Conservation (phyloP, 2,797 vertebrate genomes). For the Tenualosa thibaudeaui region DNA sequence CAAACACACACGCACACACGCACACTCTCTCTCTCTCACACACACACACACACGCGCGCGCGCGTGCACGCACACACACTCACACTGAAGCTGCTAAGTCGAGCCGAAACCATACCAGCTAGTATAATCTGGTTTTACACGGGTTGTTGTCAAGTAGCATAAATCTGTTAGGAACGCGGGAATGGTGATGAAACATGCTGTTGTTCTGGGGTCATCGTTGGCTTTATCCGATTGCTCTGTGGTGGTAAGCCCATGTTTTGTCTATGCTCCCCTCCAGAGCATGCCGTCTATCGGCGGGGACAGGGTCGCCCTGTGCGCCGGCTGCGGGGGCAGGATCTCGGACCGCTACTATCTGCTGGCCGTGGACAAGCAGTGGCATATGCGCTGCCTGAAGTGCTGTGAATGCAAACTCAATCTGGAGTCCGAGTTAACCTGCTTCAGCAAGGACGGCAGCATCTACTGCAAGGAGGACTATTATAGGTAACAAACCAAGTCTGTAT, state of each 20-base stretch:
- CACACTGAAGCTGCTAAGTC: neutral
- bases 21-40: too few species aligned
- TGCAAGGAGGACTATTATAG: constrained; percentile 99
- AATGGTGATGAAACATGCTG: neutral
- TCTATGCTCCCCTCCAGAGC: constrained; percentile 70
- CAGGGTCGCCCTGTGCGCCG: constrained; percentile 92
- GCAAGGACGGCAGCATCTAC: constrained; percentile 98
- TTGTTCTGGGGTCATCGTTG: neutral
- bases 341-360: constrained; percentile 98
- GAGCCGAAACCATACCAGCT: neutral
- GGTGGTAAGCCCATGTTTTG: neutral
- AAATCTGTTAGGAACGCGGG: neutral
- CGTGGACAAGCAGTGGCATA: constrained; percentile 99
- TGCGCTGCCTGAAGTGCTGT: constrained; percentile 97
- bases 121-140: neutral
- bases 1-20: neutral
- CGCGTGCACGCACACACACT: neutral
- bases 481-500: constrained; percentile 65
- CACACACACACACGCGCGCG: neutral
- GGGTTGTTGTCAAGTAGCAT: neutral
- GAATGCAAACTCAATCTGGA: constrained; percentile 98
- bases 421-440: constrained; percentile 98
- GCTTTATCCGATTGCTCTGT: neutral
- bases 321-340: constrained; percentile 94
- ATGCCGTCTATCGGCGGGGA: constrained; percentile 91